A percentile compares a stretch with the other conserved stretches of the same genome.
Conservation (phyloP, 2,888 invertebrate species). For the Acrocera orbiculus region DNA sequence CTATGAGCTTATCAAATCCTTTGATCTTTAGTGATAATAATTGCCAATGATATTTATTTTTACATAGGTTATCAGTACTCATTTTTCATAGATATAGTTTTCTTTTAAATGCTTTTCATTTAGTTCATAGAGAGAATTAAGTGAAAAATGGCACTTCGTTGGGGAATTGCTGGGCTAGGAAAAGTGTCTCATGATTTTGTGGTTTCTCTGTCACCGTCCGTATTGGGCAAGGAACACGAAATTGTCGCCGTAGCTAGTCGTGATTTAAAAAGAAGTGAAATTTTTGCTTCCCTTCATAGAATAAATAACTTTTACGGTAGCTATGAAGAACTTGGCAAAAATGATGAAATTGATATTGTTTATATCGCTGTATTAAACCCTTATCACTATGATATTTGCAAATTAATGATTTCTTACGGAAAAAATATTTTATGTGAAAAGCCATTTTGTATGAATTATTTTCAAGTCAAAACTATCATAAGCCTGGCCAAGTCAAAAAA, state of each 20-base stretch:
- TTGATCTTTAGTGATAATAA: too few species aligned
- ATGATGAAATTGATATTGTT: conserved; percentile 59
- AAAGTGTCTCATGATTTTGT: conserved; percentile 70
- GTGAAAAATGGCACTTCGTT: conserved; percentile 33
- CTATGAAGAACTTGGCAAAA: conserved; percentile 53
- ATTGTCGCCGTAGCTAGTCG: conserved; percentile 61
- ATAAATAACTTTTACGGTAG: conserved; percentile 51
- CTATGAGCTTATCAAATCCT: too few species aligned
- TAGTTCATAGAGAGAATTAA: too few species aligned
- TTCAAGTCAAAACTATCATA: conserved; percentile 48
- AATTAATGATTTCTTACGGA: conserved; percentile 53
- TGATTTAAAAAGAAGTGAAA: conserved; percentile 43
- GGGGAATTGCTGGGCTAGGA: conserved; percentile 71
- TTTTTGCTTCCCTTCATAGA: conserved; percentile 51
- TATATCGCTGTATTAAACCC: conserved; percentile 62
- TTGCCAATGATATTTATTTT: too few species aligned
- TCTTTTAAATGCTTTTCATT: too few species aligned
- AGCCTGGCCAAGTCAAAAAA: conserved; percentile 44
- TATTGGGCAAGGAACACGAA: conserved; percentile 43
- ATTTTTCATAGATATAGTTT: too few species aligned
- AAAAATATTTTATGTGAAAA: conserved; percentile 80
- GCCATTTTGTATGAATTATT: conserved; percentile 58
- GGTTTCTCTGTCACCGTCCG: conserved; percentile 40
- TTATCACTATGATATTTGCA: conserved; percentile 46
- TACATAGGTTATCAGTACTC: too few species aligned